These are phyloP conservation scores for Oenanthe melanoleuca DNA, from an alignment of 2,113 vertebrate species.

Conservation along the genomic window DNA sequence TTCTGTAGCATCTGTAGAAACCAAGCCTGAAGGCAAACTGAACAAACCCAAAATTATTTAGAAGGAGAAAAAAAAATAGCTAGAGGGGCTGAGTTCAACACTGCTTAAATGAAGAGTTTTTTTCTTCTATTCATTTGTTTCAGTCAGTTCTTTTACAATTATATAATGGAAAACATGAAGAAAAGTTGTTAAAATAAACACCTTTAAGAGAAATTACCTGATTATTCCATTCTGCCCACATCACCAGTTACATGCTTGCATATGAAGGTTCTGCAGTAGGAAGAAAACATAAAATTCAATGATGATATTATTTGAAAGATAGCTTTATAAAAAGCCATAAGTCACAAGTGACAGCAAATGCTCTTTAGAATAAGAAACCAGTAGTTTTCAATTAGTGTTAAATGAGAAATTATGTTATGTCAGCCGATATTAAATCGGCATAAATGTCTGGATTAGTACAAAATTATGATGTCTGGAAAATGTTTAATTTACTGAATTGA, in stretches of 20 bases:
- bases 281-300: not conserved
- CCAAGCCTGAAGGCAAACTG: not conserved
- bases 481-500: not conserved
- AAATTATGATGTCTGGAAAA: constrained; percentile 21
- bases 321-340: not conserved
- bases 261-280: not conserved
- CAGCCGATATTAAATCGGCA: not conserved
- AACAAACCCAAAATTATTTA: not conserved
- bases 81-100: not conserved
- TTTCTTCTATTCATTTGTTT: not conserved
- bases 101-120: not conserved
- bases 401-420: constrained; percentile 35
- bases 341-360: constrained; percentile 7
- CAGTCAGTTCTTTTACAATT: not conserved
- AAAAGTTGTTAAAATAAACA: not conserved
- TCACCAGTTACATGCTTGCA: not conserved
- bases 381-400: constrained; percentile 44
- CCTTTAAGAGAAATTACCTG: not conserved
- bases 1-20: not conserved
- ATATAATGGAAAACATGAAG: not conserved
- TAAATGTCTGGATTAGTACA: constrained; percentile 19
- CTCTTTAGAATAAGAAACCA: constrained; percentile 32
- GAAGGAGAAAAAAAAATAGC: not conserved
- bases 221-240: not conserved
- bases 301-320: constrained; percentile 1